Evolutionary conservation across 2,113 vertebrate species (phyloP), one percentile per base, ranked within the genome.

Genomic region (Speoplatyrhinus poulsoni): DNA sequence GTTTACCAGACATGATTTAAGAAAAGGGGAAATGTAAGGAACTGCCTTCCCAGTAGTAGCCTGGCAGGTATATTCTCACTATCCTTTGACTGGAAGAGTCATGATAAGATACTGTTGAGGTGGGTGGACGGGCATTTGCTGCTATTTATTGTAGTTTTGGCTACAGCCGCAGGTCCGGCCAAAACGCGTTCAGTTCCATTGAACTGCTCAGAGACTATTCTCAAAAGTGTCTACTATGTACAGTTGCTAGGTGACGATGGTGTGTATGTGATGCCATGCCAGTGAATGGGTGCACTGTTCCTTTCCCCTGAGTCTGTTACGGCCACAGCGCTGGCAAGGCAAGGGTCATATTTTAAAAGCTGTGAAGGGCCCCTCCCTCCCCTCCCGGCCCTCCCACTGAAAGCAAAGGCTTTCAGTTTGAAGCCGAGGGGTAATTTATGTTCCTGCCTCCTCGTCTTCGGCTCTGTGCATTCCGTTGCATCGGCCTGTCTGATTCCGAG

Each of bases 181-280:
- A 26, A 26, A 26, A 26, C 26, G 26, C 26, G 26, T 2, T 26
- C 26, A 52, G 32, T 64, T 49, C 26, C 56, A 47, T 71, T 62
- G 64, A 33, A 57, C 60, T 36, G 33, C 62, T 64, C 72, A 69
- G 70, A 79, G 71, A 79, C 72, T 62, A 48, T 77, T 80, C 84
- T 86, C 84, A 82, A 76, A 85, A 76, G 73, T 83, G 58, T 47
- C 75, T 19, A 19, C 26, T 26, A 26, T 0, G 57, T 57, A 70
- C 59, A 16, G 91, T 91, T 92, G 89, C 91, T 86, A 85, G 77
- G 88, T 76, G 77, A 90, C 72, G n/a, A 60, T 17, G 26, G 53
- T 56, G 52, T 47, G 12, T 54, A 67, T 49, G 68, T 32, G 65
- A 62, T 17, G 46, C 54, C 57, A 75, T 70, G 67, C 70, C 77